Evolutionary conservation across 2,113 vertebrate species (phyloP).

Genomic region (Platichthys stellatus): DNA sequence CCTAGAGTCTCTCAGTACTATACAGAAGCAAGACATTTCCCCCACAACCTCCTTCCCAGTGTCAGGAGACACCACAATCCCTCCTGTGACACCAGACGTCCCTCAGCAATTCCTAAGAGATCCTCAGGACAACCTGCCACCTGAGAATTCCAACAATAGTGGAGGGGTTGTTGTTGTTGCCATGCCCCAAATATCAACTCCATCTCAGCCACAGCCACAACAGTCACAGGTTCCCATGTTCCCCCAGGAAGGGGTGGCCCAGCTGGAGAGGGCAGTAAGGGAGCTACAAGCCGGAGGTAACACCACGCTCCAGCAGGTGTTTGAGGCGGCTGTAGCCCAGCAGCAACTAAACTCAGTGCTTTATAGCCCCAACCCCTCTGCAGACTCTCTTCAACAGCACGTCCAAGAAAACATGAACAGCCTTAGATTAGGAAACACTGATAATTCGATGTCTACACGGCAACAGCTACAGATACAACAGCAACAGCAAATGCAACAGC

Average conservation of each 20-base stretch:
- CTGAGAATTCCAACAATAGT: constrained; percentile 81
- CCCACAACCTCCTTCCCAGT: constrained; percentile 88
- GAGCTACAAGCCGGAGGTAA: constrained; percentile 86
- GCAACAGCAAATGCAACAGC: constrained; percentile 65
- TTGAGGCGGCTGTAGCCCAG: constrained; percentile 80
- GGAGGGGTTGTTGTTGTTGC: constrained; percentile 75
- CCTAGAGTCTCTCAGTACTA: constrained; percentile 87
- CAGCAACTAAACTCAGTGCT: constrained; percentile 84
- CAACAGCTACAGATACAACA: constrained; percentile 84
- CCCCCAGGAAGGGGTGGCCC: constrained; percentile 88
- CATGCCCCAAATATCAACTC: constrained; percentile 79
- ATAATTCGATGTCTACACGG: constrained; percentile 85
- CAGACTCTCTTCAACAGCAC: constrained; percentile 82
- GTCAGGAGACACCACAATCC: constrained; percentile 85
- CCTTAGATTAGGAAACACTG: constrained; percentile 86
- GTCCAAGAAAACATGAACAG: constrained; percentile 88
- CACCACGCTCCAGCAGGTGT: constrained; percentile 77
- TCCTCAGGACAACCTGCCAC: constrained; percentile 85
- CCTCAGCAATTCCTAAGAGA: constrained; percentile 88
- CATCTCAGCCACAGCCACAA: constrained; percentile 86
- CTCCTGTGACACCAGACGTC: constrained; percentile 90
- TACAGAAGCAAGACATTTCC: constrained; percentile 93
- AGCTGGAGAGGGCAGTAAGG: constrained; percentile 93
- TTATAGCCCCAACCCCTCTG: constrained; percentile 77
- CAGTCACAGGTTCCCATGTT: constrained; percentile 86